Evolutionary conservation across 2,113 vertebrate species (phyloP).

Genomic region (Notarius lentiginosus): DNA sequence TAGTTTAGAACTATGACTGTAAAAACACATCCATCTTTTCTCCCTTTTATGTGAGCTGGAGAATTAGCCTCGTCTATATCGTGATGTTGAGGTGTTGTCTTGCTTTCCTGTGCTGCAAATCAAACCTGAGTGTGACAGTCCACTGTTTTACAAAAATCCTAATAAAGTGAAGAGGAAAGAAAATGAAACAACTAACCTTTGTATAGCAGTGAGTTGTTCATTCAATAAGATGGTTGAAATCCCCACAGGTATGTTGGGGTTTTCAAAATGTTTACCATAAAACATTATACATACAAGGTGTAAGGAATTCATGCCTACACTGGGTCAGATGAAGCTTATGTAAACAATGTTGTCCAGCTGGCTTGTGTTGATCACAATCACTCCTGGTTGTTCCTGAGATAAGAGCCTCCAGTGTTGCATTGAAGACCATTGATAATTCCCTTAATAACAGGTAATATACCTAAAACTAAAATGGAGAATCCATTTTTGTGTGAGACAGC

Average conservation of each 20-base stretch:
- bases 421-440: conserved; percentile 18
- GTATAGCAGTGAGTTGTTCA: neutral
- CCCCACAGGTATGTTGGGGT: neutral
- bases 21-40: neutral
- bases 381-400: neutral
- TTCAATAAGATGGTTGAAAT: neutral
- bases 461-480: neutral
- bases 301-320: neutral
- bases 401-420: neutral
- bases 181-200: neutral
- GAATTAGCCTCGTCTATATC: neutral
- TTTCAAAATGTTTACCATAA: conserved; percentile 19
- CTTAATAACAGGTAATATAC: neutral
- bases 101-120: neutral
- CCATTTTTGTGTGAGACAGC: conserved; percentile 8
- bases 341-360: conserved; percentile 30
- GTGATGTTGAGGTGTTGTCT: neutral
- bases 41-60: neutral
- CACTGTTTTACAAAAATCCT: neutral
- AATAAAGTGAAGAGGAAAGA: neutral
- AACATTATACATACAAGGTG: conserved; percentile 10
- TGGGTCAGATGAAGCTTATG: neutral
- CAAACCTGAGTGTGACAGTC: neutral
- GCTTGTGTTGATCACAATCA: neutral
- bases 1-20: neutral